These are phyloP conservation scores for Hypselothyrea guttata DNA, from an alignment of 2,888 invertebrate species.

Conservation along the genomic window DNA sequence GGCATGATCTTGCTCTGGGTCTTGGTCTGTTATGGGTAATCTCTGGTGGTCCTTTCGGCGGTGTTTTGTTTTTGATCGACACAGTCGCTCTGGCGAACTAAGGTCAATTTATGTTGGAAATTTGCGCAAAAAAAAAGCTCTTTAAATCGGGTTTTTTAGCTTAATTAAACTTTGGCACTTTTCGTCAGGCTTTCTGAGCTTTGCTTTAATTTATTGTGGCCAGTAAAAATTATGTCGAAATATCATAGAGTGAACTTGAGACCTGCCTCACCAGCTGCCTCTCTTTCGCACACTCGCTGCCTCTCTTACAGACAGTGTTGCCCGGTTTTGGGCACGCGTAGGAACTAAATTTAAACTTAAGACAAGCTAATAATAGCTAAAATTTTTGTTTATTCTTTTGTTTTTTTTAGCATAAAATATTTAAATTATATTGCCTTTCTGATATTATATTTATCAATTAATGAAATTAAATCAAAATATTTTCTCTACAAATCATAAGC, in stretches of 20 bases:
- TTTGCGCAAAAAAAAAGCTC: conserved; percentile 7
- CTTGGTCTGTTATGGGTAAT: too few species aligned
- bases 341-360: too few species aligned
- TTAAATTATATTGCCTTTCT: too few species aligned
- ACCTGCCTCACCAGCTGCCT: background rate
- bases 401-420: too few species aligned
- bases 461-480: too few species aligned
- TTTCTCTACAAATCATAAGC: too few species aligned
- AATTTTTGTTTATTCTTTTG: too few species aligned
- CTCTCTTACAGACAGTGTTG: background rate
- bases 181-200: conserved; percentile 45
- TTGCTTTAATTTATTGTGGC: conserved; percentile 51
- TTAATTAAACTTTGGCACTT: conserved; percentile 75
- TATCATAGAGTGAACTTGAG: conserved; percentile 44
- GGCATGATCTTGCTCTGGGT: conserved; percentile 12
- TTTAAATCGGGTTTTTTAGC: conserved; percentile 23
- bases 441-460: too few species aligned
- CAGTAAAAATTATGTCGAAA: conserved; percentile 66
- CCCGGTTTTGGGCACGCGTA: too few species aligned
- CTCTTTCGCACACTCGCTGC: background rate
- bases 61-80: conserved; percentile 72
- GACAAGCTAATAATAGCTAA: too few species aligned
- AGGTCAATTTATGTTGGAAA: conserved; percentile 64
- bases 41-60: conserved; percentile 72
- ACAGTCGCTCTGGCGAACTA: conserved; percentile 29